phyloP scores from a whole-genome alignment of 2,797 vertebrate species.

The Poeciliopsis presidionis region DNA sequence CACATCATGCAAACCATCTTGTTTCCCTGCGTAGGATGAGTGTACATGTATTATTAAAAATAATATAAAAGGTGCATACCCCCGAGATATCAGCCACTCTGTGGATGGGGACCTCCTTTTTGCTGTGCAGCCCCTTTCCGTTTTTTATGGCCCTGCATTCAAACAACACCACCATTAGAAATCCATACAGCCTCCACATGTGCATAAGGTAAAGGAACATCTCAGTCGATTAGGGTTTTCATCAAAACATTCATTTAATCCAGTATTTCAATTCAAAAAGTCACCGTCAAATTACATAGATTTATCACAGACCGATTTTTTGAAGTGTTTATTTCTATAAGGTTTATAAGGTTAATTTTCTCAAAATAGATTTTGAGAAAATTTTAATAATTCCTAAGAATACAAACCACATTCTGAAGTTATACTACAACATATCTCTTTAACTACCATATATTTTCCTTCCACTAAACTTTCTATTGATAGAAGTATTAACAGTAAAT shows the following conservation, averaged over 20 bases:
- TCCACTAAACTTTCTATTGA: background rate
- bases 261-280: background rate
- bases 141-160: conserved; percentile 93
- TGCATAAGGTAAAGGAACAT: background rate
- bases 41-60: background rate
- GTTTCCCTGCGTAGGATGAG: background rate
- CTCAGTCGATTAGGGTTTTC: background rate
- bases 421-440: background rate
- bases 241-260: background rate
- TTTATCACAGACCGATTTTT: background rate
- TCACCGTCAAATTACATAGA: background rate
- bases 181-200: conserved; percentile 2
- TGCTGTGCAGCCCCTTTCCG: conserved; percentile 96
- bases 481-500: no score
- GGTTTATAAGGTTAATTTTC: background rate
- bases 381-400: background rate
- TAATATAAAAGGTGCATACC: conserved; percentile 78
- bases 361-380: background rate
- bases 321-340: background rate
- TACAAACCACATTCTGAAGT: background rate
- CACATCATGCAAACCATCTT: conserved; percentile 1
- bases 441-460: background rate
- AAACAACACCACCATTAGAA: conserved; percentile 26
- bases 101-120: conserved; percentile 98
- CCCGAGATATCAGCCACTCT: conserved; percentile 97